Conservation (phyloP, 2,888 invertebrate species). For the Ophioninae sp. region DNA sequence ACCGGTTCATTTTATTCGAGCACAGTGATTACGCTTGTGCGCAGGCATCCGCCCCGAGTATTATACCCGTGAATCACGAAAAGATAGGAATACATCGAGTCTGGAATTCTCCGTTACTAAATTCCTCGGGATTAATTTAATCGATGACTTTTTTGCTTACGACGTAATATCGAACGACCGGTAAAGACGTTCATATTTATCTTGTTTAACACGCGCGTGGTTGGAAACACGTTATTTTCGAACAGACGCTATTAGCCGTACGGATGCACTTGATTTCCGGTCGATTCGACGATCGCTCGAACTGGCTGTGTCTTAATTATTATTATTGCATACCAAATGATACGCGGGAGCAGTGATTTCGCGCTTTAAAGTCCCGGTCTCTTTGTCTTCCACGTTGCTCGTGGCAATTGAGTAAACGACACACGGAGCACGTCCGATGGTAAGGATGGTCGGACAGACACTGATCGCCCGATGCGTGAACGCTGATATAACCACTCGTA, state of each 20-base stretch:
- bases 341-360: slow-evolving; percentile 35
- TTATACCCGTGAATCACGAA: slow-evolving; percentile 17
- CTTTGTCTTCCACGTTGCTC: slow-evolving; percentile 38
- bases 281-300: slow-evolving; percentile 7
- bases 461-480: slow-evolving; percentile 73
- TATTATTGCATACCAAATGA: slow-evolving; percentile 18
- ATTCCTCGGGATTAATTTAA: too few relatives aligned
- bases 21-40: background rate
- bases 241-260: background rate
- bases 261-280: slow-evolving; percentile 12
- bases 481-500: slow-evolving; percentile 69
- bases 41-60: background rate
- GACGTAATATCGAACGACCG: slow-evolving; percentile 4
- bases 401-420: slow-evolving; percentile 53
- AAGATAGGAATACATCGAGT: slow-evolving; percentile 2
- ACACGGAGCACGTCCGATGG: slow-evolving; percentile 69
- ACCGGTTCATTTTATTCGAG: background rate
- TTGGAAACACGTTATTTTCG: slow-evolving; percentile 12
- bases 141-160: background rate
- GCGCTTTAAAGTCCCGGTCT: slow-evolving; percentile 27
- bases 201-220: background rate
- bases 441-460: slow-evolving; percentile 75
- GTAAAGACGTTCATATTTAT: background rate
- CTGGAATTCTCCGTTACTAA: background rate
- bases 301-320: slow-evolving; percentile 6